phyloP scores from a whole-genome alignment of 2,113 vertebrate genomes.

The Lichenostomus cassidix region DNA sequence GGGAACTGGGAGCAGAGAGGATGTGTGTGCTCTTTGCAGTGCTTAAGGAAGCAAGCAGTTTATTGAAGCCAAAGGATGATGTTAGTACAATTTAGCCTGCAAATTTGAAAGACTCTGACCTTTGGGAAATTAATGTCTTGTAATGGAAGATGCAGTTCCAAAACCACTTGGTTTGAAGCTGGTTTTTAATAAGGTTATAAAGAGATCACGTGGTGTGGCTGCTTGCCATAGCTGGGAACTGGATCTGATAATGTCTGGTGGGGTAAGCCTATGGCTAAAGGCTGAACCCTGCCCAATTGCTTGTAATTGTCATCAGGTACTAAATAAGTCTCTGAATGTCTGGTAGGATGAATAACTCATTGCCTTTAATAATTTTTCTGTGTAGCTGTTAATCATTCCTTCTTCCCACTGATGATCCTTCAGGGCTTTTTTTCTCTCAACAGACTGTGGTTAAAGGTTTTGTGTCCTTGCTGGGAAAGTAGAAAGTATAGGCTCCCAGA shows the following conservation, averaged over 20 bases:
- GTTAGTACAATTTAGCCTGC: not conserved
- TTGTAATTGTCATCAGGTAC: constrained; percentile 1
- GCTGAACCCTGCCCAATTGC: not conserved
- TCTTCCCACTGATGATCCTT: not conserved
- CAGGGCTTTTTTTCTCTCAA: not conserved
- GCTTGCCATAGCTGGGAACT: constrained; percentile 3
- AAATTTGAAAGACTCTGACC: constrained; percentile 20
- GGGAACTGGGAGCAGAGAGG: not conserved
- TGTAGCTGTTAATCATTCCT: not conserved
- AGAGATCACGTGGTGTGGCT: not conserved
- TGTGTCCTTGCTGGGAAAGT: constrained; percentile 21
- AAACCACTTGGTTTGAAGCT: constrained; percentile 13
- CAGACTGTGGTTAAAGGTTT: not conserved
- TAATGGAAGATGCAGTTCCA: constrained; percentile 4
- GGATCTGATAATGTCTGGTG: constrained; percentile 6
- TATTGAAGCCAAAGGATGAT: not conserved
- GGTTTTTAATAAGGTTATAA: constrained; percentile 14
- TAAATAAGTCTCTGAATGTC: not conserved
- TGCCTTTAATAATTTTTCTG: constrained; percentile 2
- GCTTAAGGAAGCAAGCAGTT: not conserved
- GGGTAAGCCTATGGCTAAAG: not conserved
- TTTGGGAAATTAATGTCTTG: constrained; percentile 6
- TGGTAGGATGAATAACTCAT: not conserved
- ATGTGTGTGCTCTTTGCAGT: accelerated
- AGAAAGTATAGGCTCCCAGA: not conserved